Base-by-base conservation (phyloP, 2,888 invertebrate genomes). In the Chydorus sphaericus region DNA sequence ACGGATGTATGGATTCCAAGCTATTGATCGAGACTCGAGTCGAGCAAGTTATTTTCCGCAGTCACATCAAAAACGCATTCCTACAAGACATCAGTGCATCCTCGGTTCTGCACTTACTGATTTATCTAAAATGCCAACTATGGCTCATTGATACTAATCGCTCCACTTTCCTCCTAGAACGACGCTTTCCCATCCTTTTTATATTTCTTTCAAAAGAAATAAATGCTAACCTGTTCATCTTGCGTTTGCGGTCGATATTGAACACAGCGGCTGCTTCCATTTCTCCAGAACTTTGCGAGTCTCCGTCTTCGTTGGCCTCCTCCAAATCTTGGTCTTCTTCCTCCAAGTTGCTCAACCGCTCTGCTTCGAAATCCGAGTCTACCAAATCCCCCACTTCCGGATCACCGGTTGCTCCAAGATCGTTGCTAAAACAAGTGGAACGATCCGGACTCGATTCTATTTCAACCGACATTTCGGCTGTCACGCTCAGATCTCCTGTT, bases 401-500 rank as follows among this genome's bases (percentile, higher is more conserved):
- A 23, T 52, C 52, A 20, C 52, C 30, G 18, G 31, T 18, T 20
- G n/a, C 33, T 16, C 36, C 52, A 11, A 26, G 29, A 10, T 54
- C 44, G 29, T 20, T 48, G 18, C 54, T 54, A 20, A 54, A 54
- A 39, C 44, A 31, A 5, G 44, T 33, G 3, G 48, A 54, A 16
- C 48, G 11, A 20, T 56, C 48, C 4, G 56, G 48, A 36, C 48
- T 56, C 10, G 48, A 48, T 33, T 57, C 57, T 7, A 48, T 48
- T 48, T 57, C 57, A 16, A 48, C 52, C 3, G 48, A 51, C 38
- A 56, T 55, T 56, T 62, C 62, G 2, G 57, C 58, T n/a, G 58
- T 60, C 33, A 58, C 60, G 10, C 60, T 60, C 3, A 65, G 48
- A 55, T 65, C 63, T 48, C 64, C 62, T 2, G 65, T 62, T 1